These are phyloP conservation scores for Thomomys bottae DNA, from an alignment of 2,113 vertebrate genomes.

Conservation along the genomic window DNA sequence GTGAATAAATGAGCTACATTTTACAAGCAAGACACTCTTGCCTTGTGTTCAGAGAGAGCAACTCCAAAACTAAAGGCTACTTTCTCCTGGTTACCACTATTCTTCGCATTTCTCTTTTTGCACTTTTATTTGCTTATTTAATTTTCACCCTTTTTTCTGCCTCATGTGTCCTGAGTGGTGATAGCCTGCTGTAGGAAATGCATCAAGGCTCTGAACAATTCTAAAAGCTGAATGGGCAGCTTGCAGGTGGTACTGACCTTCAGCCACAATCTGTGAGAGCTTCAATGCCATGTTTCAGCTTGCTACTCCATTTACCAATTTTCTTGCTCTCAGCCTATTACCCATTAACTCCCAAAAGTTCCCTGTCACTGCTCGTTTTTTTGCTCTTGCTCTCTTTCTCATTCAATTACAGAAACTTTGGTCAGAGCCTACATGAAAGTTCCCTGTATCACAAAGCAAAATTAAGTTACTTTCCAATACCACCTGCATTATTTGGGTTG, in stretches of 20 bases:
- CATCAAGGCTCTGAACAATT: slow-evolving; percentile 52
- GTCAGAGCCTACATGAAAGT: neutral
- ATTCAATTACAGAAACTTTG: slow-evolving; percentile 56
- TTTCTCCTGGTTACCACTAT: neutral
- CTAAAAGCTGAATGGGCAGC: slow-evolving; percentile 53
- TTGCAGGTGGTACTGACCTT: slow-evolving; percentile 68
- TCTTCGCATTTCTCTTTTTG: neutral
- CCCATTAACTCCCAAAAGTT: slow-evolving; percentile 46
- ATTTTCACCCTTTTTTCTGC: slow-evolving; percentile 37
- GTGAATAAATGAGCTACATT: too few relatives aligned
- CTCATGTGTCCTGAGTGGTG: neutral
- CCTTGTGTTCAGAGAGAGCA: neutral
- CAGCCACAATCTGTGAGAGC: slow-evolving; percentile 54
- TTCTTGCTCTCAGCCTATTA: slow-evolving; percentile 17
- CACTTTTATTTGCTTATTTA: slow-evolving; percentile 44
- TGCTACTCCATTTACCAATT: slow-evolving; percentile 41
- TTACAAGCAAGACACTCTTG: neutral
- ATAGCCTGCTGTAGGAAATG: neutral
- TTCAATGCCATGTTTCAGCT: slow-evolving; percentile 16
- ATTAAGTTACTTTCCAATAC: slow-evolving; percentile 29
- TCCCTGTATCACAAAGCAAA: neutral
- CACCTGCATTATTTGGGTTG: neutral
- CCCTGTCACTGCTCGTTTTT: neutral
- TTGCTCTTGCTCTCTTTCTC: slow-evolving; percentile 23
- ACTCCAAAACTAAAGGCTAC: neutral